Base-by-base conservation (phyloP, 2,888 invertebrate species). In the Entomobrya proxima region DNA sequence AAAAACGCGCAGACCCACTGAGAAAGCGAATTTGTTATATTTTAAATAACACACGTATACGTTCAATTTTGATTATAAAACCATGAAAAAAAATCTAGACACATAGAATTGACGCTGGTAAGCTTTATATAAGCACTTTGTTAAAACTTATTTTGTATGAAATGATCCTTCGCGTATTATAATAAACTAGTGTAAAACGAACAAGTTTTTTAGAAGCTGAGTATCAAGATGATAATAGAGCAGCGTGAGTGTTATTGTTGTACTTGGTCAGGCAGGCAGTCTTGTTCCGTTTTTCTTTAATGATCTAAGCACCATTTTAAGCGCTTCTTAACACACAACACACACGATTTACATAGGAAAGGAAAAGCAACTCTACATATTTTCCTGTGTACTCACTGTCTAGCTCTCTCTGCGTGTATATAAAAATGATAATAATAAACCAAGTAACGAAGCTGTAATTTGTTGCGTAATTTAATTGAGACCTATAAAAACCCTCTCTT, bases 391-490 rank as follows among this genome's bases (percentile, higher is more conserved):
- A n/a, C n/a, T n/a, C n/a, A n/a, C n/a, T n/a, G n/a, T n/a, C n/a
- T n/a, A n/a, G n/a, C n/a, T n/a, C n/a, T n/a, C n/a, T 67, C 67
- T 72, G 64, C 64, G 64, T 64, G 64, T 64, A 5, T 32, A 35
- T 32, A 50, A 75, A 52, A 83, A 83, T 55, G 55, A 69, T 84
- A 84, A 69, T 77, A 69, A 76, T 84, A 58, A 81, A 61, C 58
- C 58, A 80, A 69, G 75, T 64, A 11, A 58, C 40, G 76, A 58
- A 52, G 67, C 77, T 84, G 84, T 84, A 84, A 84, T 84, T 84
- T 84, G 84, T 84, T 84, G 77, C 84, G 77, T 84, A 84, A 84
- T 84, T 84, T 84, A 84, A 84, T 84, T 77, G 84, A 84, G 84
- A 84, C 77, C 58, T 77, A 76, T 83, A 82, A 83, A 67, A 81